phyloP scores from a whole-genome alignment of 2,113 vertebrate species.

The Illadopsis cleaveri region DNA sequence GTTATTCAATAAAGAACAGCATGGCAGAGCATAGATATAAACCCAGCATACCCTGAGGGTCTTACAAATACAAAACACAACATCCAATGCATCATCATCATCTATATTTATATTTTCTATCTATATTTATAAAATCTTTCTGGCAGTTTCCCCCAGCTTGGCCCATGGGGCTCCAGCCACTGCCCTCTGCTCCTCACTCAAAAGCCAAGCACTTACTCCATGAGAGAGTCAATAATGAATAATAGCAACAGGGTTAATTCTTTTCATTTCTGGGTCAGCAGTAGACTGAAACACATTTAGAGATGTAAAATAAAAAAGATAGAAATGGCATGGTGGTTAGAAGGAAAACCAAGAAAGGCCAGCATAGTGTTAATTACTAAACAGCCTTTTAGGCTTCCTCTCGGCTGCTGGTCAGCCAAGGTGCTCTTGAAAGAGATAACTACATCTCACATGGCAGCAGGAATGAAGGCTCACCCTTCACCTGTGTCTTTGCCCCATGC shows the following conservation, averaged over 20 bases:
- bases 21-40: not conserved
- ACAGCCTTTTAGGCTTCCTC: not conserved
- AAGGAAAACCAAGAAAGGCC: not conserved
- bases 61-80: not conserved
- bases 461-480: not conserved
- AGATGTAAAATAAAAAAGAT: not conserved
- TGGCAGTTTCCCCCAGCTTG: not conserved
- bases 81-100: not conserved
- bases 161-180: not conserved
- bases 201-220: not conserved
- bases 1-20: not conserved
- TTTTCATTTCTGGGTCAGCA: not conserved
- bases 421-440: constrained; percentile 14
- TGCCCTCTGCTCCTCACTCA: not conserved
- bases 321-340: not conserved
- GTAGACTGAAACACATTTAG: not conserved
- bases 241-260: not conserved
- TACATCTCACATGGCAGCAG: not conserved
- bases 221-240: not conserved
- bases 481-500: not conserved
- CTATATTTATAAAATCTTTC: not conserved
- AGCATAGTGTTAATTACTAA: not conserved
- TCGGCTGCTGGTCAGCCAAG: not conserved
- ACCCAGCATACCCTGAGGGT: not conserved
- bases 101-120: not conserved